Conservation (phyloP, 2,113 vertebrate genomes). For the Prolemur simus region DNA sequence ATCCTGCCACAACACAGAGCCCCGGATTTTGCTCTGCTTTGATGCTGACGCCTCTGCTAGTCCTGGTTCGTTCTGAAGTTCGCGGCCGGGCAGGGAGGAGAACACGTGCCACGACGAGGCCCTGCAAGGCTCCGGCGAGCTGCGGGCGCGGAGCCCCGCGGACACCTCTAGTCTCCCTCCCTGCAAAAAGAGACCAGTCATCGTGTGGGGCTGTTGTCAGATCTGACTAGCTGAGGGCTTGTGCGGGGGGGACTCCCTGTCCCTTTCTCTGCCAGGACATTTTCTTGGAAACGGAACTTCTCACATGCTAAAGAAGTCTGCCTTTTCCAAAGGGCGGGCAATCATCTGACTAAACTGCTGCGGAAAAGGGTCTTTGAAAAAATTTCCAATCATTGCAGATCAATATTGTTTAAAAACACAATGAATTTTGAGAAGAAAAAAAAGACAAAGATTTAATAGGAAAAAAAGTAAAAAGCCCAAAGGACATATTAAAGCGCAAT, state of each 20-base stretch:
- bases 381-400: not conserved
- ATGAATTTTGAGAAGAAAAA: not conserved
- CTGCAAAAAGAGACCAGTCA: not conserved
- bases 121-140: not conserved
- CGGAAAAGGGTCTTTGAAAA: not conserved
- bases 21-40: conserved; percentile 41
- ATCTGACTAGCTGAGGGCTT: not conserved
- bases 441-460: not conserved
- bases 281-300: not conserved
- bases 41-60: conserved; percentile 53
- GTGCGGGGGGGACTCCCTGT: no score
- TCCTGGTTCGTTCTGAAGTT: conserved; percentile 57
- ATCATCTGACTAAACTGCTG: not conserved
- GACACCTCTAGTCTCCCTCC: not conserved
- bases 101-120: rapidly evolving
- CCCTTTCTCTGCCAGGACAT: not conserved
- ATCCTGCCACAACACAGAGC: conserved; percentile 73
- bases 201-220: not conserved
- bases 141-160: not conserved
- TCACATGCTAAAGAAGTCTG: not conserved
- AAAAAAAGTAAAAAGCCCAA: not conserved
- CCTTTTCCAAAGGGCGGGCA: not conserved
- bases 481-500: not conserved
- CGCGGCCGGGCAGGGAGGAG: not conserved
- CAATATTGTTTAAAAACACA: not conserved